Base-by-base conservation (phyloP, 2,888 invertebrate genomes). In the Pterobdella sp. region DNA sequence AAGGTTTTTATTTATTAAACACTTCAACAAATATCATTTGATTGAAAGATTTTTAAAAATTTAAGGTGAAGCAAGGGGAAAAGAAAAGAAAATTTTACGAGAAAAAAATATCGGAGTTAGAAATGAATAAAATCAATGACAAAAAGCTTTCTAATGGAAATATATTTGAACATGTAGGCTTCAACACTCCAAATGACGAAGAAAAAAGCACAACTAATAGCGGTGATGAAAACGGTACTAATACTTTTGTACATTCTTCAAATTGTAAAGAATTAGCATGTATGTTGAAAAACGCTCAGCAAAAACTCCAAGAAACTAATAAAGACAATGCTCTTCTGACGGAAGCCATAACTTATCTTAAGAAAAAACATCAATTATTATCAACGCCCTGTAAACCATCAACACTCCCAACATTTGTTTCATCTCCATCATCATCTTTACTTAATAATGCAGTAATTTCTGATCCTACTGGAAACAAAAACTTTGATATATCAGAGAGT, bases 1-100 rank as follows among this genome's bases (percentile, higher is more conserved):
- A 73, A 73, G 63, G 52, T 72, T 56, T 22, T 26, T 22, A 26
- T 22, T n/a, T n/a, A n/a, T n/a, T n/a, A n/a, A n/a, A n/a, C n/a
- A n/a, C n/a, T n/a, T n/a, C n/a, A n/a, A n/a, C n/a, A n/a, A n/a
- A n/a, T n/a, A n/a, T n/a, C n/a, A n/a, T n/a, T n/a, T n/a, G n/a
- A n/a, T n/a, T n/a, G n/a, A n/a, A 42, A 14, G 10, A 42, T 42
- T 22, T 14, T 42, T 22, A 42, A 14, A 7, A 42, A 7, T 42
- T 22, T 26, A 29, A 63, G 63, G 35, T 31, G n/a, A 29, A 56
- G 34, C 71, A 71, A 31, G 34, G 36, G 7, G 71, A 71, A 3
- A 34, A 37, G 52, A 71, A 63, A 36, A 32, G 49, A 14, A 63
- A 71, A 4, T 29, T 60, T 29, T 71, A 71, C 26, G 34, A 35